Base-by-base conservation (phyloP, 2,797 vertebrate species). In the Prionace glauca region DNA sequence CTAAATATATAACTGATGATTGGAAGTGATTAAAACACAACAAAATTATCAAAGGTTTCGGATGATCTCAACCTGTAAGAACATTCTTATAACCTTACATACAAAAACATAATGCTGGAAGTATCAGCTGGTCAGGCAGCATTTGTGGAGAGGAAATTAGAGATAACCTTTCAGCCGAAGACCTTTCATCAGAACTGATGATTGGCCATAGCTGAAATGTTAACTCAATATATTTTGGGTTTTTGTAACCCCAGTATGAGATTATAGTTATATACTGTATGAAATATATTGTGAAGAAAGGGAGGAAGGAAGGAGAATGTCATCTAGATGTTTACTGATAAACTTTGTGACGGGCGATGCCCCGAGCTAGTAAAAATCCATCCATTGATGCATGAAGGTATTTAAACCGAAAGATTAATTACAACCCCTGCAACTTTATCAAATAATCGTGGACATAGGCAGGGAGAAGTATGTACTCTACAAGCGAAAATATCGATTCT, bases 1-100 rank as follows among this genome's bases (percentile, higher is more conserved):
- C 24, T 72, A 93, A 69, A 71, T 36, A 93, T 74, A 94, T 56
- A 74, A 94, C 12, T 91, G 60, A 91, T n/a, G 36, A 91, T 65
- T 32, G 60, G 88, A 12, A 65, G 62, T 95, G 14, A 77, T 50
- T 20, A 45, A 56, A 50, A 29, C 10, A 24, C 36, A 94, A 69
- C 16, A 29, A 90, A 7, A 29, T 77, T 50, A 60, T 26, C 67
- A 74, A 91, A 91, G 20, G 45, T 14, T 95, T 45, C 71, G 77
- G 7, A 72, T 74, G 16, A 77, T 26, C 16, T 18, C 24, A 29
- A 92, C 8, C n/a, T 67, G 20, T 8, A 92, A 94, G 16, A 60
- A 2, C 41, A 24, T 18, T 5, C 77, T 74, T 29, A 77, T 22
- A 77, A 77, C 24, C 32, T 77, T 32, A 14, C 32, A 26, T 72